Evolutionary conservation across 1,140 invertebrate genomes (phyloP), one percentile per base, ranked within the genome.

Genomic region (Bombus sylvicola): DNA sequence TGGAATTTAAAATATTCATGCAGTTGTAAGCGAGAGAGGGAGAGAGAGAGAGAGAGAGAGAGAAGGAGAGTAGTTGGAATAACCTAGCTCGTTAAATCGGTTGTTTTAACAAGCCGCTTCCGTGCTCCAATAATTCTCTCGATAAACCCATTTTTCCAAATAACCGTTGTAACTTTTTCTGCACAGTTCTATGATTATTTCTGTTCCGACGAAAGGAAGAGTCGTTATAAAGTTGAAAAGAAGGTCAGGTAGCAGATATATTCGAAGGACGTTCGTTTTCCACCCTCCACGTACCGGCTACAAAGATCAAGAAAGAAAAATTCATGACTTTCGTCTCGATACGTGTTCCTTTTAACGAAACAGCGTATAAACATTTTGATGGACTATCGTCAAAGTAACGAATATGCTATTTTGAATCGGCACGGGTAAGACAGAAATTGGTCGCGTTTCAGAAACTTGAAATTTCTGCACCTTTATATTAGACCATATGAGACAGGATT

Each of bases 91-190:
- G 57, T 79, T 66, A 34, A 66, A 66, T 66, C 22, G 12, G 12
- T 66, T 79, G 28, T 39, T 64, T 64, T 66, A 79, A 79, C 59
- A 43, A 79, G 41, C 62, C 34, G 37, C 39, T 59, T 62, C 31
- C 41, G 25, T 31, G 28, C 28, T 34, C 9, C 41, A 31, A 34
- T 34, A 25, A 28, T 68, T 80, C 31, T 13, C 12, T 3, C 41
- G 3, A 43, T 37, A 25, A 18, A 31, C 41, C 25, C 41, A 37
- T 43, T 53, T 28, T 31, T 6, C 9, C 25, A 57, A 41, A 57
- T 57, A 39, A 73, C 34, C 41, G 25, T 39, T 25, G n/a, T 13
- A 78, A 59, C 34, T 39, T 66, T 18, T n/a, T 41, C 53, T 34
- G 18, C 2, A 9, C 12, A 64, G 28, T 76, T 41, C 68, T 37